Base-by-base conservation (phyloP, 2,113 vertebrate species). In the Hippocampus guttulatus region DNA sequence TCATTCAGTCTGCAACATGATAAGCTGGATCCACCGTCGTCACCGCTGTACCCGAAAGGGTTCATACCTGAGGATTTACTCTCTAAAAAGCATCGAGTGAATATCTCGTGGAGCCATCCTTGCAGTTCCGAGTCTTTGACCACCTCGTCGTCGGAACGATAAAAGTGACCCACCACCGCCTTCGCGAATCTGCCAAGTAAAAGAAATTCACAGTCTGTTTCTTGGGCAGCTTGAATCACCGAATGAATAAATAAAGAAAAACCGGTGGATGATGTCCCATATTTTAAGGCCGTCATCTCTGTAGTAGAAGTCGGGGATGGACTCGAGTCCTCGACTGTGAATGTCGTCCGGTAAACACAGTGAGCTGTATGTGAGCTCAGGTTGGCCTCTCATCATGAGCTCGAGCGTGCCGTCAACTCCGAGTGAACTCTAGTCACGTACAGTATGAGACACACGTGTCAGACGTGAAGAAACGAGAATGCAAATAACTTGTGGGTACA, bases 81-180 rank as follows among this genome's bases (percentile, higher is more conserved):
- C 40, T 77, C 81, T 3, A 93, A 76, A 45, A 94, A 84, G 3
- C 90, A 91, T 45, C 93, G 84, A 51, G 74, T 87, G 81, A 93
- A 94, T 87, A 88, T 93, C 71, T 95, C 93, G 41, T 75, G 73
- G 68, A 94, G 89, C 94, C 93, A 95, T 11, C 78, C 86, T 81
- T 94, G 93, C 49, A 94, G 75, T 80, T 95, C 94, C 0, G 67
- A 66, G 80, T 95, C 94, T 9, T 83, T 70, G 12, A 5, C 23
- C 14, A 91, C 81, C 0, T 82, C 66, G 4, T 2, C 10, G 52
- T 91, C 87, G 30, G 75, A 76, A 3, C 69, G 68, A 58, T 89
- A 91, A 21, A 81, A 90, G 74, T 81, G 2, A 23, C 71, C 62
- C 33, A 90, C 57, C 3, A 89, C 47, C 8, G 38, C 78, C 6